These are phyloP conservation scores for Eupithecia centaureata DNA, from an alignment of 2,888 invertebrate genomes.

Conservation along the genomic window DNA sequence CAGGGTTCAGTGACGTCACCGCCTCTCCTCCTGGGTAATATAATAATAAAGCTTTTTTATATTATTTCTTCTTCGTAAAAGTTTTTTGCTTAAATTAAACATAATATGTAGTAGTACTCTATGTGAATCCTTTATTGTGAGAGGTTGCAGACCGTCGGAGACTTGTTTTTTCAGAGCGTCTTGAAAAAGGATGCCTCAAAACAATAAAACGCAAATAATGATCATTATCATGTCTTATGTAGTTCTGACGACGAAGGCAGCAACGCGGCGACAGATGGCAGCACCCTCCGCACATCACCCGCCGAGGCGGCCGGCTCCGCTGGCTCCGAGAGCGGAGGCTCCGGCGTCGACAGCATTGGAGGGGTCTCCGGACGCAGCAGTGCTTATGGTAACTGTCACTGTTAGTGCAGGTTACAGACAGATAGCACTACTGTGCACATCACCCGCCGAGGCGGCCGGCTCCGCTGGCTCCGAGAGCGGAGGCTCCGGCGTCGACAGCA, in stretches of 20 bases:
- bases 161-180: too few relatives aligned
- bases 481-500: constrained; percentile 88
- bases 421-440: neutral
- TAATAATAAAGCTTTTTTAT: constrained; percentile 10
- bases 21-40: constrained; percentile 88
- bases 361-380: constrained; percentile 98
- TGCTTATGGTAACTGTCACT: constrained; percentile 87
- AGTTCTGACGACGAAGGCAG: constrained; percentile 98
- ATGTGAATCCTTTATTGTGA: too few relatives aligned
- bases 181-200: too few relatives aligned
- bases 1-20: constrained; percentile 89
- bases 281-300: constrained; percentile 88
- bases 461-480: constrained; percentile 94
- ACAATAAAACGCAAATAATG: too few relatives aligned
- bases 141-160: too few relatives aligned
- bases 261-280: constrained; percentile 97
- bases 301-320: constrained; percentile 80
- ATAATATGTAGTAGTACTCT: too few relatives aligned
- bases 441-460: constrained; percentile 72
- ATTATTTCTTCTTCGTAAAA: neutral
- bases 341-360: constrained; percentile 95
- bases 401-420: neutral
- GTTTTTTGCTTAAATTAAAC: constrained; percentile 92
- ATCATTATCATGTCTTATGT: neutral
- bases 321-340: constrained; percentile 95